These are phyloP conservation scores for Stenolophus ochropezus DNA, from an alignment of 2,888 invertebrate genomes.

Conservation along the genomic window DNA sequence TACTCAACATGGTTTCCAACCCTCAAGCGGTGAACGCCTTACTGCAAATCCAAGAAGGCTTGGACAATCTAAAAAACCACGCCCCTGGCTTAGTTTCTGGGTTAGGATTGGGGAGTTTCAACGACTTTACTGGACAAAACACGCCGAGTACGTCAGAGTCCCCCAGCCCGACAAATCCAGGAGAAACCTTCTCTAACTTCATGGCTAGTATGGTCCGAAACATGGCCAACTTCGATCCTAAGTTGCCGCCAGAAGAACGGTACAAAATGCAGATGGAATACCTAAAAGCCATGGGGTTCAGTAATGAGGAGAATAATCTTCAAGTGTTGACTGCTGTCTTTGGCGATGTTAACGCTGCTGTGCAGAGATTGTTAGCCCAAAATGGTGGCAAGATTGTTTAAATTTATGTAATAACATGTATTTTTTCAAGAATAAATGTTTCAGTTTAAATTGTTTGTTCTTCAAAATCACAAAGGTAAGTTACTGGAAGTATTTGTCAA, in stretches of 20 bases:
- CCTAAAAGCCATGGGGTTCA: slow-evolving; percentile 96
- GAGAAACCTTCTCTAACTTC: slow-evolving; percentile 74
- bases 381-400: slow-evolving; percentile 13
- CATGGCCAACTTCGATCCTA: slow-evolving; percentile 76
- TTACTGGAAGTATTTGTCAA: no score
- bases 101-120: slow-evolving; percentile 71
- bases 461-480: no score
- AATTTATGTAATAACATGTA: not conserved
- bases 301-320: slow-evolving; percentile 96
- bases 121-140: slow-evolving; percentile 67
- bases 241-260: slow-evolving; percentile 92
- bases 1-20: slow-evolving; percentile 90
- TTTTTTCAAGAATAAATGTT: no score
- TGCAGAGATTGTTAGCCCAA: slow-evolving; percentile 90
- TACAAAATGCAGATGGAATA: slow-evolving; percentile 96
- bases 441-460: no score
- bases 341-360: slow-evolving; percentile 98
- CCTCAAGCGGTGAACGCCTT: slow-evolving; percentile 79
- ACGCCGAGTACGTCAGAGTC: slow-evolving; percentile 69
- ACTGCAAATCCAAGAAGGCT: slow-evolving; percentile 65
- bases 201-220: slow-evolving; percentile 88
- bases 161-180: slow-evolving; percentile 60
- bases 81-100: slow-evolving; percentile 86
- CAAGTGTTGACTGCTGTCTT: slow-evolving; percentile 97
- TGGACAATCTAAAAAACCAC: slow-evolving; percentile 89